Evolutionary conservation across 2,113 vertebrate genomes (phyloP).

Genomic region (Phaethon lepturus): DNA sequence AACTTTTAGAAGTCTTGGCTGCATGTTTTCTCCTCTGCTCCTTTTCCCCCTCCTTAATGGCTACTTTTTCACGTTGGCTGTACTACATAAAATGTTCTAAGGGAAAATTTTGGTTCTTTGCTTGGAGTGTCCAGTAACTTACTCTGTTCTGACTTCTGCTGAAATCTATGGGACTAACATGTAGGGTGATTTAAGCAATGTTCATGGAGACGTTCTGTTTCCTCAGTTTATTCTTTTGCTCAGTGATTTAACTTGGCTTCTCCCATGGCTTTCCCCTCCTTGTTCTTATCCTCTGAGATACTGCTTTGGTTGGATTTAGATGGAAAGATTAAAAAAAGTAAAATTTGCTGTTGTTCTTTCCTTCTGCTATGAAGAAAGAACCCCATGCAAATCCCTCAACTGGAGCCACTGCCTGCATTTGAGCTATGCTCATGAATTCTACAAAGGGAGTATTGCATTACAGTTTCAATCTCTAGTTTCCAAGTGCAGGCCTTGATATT

Average conservation of each 20-base stretch:
- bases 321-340: neutral
- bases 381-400: slow-evolving; percentile 3
- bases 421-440: slow-evolving; percentile 65
- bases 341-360: slow-evolving; percentile 3
- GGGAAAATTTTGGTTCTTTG: neutral
- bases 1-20: neutral
- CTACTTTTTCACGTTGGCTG: neutral
- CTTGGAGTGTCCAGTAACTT: neutral
- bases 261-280: neutral
- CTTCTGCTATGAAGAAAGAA: neutral
- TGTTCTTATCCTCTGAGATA: neutral
- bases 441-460: slow-evolving; percentile 73
- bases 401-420: slow-evolving; percentile 41
- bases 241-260: neutral
- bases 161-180: neutral
- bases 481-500: slow-evolving; percentile 67
- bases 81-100: neutral
- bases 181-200: neutral
- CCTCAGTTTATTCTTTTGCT: neutral
- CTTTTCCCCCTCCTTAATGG: neutral
- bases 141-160: neutral
- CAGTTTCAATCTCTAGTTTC: slow-evolving; percentile 60
- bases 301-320: neutral
- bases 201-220: neutral
- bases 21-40: neutral